Conservation (phyloP, 2,113 vertebrate genomes). For the Pipra filicauda region DNA sequence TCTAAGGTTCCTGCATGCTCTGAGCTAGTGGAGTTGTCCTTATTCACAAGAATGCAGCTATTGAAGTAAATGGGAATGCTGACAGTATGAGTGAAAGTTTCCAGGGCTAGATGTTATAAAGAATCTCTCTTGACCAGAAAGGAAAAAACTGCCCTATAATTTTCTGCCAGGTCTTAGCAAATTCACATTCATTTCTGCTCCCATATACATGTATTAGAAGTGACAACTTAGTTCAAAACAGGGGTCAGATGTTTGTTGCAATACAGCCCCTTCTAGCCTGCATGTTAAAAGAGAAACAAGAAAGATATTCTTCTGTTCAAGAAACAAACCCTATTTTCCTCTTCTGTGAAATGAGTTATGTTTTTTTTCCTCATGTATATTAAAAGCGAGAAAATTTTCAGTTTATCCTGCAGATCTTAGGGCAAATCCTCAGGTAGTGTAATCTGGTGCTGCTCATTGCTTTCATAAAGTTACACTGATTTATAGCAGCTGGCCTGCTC, state of each 20-base stretch:
- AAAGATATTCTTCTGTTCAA: not conserved
- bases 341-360: not conserved
- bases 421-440: not conserved
- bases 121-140: constrained; percentile 20
- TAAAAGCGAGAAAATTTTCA: not conserved
- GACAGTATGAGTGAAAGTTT: constrained; percentile 33
- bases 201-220: not conserved
- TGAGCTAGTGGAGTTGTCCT: not conserved
- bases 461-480: constrained; percentile 2
- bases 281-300: not conserved
- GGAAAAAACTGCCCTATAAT: constrained; percentile 9
- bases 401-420: not conserved
- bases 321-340: not conserved
- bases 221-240: not conserved
- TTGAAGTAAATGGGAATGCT: not conserved
- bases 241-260: not conserved
- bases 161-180: constrained; percentile 32
- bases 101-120: constrained; percentile 13
- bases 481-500: constrained; percentile 12
- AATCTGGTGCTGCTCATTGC: not conserved
- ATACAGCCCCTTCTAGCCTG: not conserved
- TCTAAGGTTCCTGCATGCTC: not conserved
- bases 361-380: not conserved
- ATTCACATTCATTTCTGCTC: not conserved
- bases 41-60: not conserved